phyloP scores from a whole-genome alignment of 2,113 vertebrate species.

The Misgurnus mizolepis region DNA sequence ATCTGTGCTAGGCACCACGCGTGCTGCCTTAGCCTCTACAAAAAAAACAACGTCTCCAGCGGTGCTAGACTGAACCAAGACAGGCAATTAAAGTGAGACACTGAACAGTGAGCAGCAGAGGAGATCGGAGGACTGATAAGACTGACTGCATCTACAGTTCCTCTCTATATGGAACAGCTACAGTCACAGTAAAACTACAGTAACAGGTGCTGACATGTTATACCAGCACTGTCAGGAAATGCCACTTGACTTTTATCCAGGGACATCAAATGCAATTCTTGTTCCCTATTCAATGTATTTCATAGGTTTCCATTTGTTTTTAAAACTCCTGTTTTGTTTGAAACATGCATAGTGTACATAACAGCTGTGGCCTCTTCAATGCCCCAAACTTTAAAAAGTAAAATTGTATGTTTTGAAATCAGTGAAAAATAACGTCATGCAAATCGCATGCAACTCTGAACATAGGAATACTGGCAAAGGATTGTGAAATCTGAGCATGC shows the following conservation, averaged over 20 bases:
- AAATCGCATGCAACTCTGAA: background rate
- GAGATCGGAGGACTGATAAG: conserved; percentile 35
- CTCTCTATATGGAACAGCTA: conserved; percentile 26
- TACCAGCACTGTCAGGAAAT: conserved; percentile 21
- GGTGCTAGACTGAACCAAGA: conserved; percentile 35
- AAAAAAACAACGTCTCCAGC: conserved; percentile 38
- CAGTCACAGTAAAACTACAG: conserved; percentile 23
- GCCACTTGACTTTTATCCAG: conserved; percentile 8
- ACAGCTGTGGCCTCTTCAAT: too few relatives aligned
- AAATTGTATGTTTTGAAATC: too few relatives aligned
- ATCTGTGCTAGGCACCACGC: conserved; percentile 33
- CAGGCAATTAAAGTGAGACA: conserved; percentile 51
- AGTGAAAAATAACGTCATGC: too few relatives aligned
- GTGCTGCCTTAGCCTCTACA: conserved; percentile 36
- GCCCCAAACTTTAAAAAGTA: too few relatives aligned
- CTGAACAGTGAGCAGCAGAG: conserved; percentile 27
- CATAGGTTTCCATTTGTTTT: background rate
- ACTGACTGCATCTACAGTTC: conserved; percentile 34
- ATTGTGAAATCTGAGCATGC: conserved; percentile 39
- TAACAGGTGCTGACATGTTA: conserved; percentile 38
- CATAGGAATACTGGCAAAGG: background rate
- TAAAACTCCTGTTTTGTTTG: too few relatives aligned
- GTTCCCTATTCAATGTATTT: background rate
- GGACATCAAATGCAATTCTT: conserved; percentile 3
- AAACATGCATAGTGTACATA: too few relatives aligned